Evolutionary conservation across 2,113 vertebrate species (phyloP), one percentile per base, ranked within the genome.

Genomic region (Zosterops pallidus): DNA sequence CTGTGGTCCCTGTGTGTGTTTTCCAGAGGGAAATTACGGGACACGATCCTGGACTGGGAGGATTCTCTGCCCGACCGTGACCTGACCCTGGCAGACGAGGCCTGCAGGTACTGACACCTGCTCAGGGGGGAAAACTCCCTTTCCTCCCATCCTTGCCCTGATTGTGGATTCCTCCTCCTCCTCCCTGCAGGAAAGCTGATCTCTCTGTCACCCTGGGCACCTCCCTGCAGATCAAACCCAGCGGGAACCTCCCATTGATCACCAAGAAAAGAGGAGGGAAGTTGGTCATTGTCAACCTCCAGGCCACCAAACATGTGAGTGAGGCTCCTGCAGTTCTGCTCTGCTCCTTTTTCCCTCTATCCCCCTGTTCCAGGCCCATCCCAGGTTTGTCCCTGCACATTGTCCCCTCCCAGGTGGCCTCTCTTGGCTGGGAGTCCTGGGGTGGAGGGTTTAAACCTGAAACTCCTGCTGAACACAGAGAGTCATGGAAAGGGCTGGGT

Each of bases 1-100:
- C 22, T 3, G 0, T 1, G 14, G 7, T 52, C 50, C 31, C 22
- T 28, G 18, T 55, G 47, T 91, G 26, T 84, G 74, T 82, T 50
- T 69, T 71, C 23, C 95, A 99, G 99, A 83, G 99, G 99, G 20
- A 99, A 99, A 91, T 97, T 99, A 72, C 98, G 98, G 53, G 99
- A 99, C 96, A 99, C 99, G 28, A 99, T 99, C 59, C 97, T 99
- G 94, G 99, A 99, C 90, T 99, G 99, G 99, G 99, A 99, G 57
- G 99, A 99, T 33, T 96, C 99, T 4, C 97, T 99, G 87, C 99
- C 99, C 0, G 98, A 99, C 82, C 97, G 97, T 6, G 99, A 99
- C 96, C 98, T 99, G 62, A 98, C 94, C 8, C 98, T 98, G 42
- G 99, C 99, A 0, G 98, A 99, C 0, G 98, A 99, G 52, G 99